These are phyloP conservation scores for Danio aesculapii DNA, from an alignment of 2,797 vertebrate genomes.

Conservation along the genomic window DNA sequence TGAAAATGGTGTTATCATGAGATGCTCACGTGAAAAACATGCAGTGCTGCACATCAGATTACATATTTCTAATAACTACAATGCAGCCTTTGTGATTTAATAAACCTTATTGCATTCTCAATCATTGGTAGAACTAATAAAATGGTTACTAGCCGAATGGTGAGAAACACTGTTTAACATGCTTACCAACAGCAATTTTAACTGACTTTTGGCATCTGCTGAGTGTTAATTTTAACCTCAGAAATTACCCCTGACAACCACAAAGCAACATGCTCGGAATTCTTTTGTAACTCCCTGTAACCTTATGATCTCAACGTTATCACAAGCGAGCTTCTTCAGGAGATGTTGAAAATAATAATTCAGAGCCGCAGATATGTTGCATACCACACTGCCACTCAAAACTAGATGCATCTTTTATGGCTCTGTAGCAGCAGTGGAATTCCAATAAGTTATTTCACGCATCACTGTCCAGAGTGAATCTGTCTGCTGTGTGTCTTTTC, in stretches of 20 bases:
- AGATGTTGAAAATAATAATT: not conserved
- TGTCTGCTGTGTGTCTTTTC: constrained; percentile 13
- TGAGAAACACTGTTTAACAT: too few species aligned
- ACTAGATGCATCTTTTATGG: constrained; percentile 19
- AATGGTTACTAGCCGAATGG: too few species aligned
- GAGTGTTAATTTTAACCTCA: not conserved
- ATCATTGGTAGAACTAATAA: too few species aligned
- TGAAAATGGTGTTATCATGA: too few species aligned
- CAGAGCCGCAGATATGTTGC: not conserved
- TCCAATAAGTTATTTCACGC: constrained; percentile 25
- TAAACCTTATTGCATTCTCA: too few species aligned
- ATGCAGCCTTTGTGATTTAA: not conserved
- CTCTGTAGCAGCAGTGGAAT: constrained; percentile 16
- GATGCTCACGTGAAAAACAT: too few species aligned
- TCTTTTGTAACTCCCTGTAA: constrained; percentile 1
- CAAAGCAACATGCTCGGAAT: not conserved
- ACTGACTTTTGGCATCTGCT: too few species aligned
- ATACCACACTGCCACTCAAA: constrained; percentile 10
- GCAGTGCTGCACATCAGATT: too few species aligned
- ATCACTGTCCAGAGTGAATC: not conserved
- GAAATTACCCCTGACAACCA: not conserved
- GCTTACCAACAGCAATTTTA: too few species aligned
- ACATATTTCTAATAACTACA: not conserved
- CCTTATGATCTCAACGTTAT: not conserved
- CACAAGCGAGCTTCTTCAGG: not conserved